Conservation (phyloP, 1,140 invertebrate genomes). For the Lepidostoma basale region DNA sequence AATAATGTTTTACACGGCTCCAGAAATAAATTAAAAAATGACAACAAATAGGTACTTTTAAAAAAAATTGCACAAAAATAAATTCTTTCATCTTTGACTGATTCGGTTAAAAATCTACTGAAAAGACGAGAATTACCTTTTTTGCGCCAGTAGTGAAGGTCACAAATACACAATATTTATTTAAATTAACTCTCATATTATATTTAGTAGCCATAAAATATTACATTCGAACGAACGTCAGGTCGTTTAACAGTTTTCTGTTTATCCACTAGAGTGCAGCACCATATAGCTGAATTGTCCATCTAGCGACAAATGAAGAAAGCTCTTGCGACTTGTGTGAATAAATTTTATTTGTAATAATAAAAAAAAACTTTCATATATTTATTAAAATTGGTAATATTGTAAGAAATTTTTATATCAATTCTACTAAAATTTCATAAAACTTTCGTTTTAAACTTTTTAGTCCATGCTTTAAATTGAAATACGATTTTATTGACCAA, state of each 20-base stretch:
- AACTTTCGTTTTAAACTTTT: not conserved
- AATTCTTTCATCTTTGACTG: too few relatives aligned
- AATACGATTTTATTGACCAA: not conserved
- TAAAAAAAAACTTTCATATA: too few relatives aligned
- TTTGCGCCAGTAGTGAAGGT: not conserved
- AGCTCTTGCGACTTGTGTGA: too few relatives aligned
- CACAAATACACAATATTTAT: not conserved
- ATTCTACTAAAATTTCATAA: not conserved
- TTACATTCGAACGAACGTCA: not conserved
- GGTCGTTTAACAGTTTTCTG: not conserved
- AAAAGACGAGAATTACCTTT: too few relatives aligned
- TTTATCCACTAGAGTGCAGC: slow-evolving; percentile 1
- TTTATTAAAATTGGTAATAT: too few relatives aligned
- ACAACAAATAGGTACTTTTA: too few relatives aligned
- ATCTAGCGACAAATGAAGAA: not conserved
- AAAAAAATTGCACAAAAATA: too few relatives aligned
- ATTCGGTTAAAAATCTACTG: too few relatives aligned
- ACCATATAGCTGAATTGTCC: not conserved
- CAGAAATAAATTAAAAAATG: too few relatives aligned
- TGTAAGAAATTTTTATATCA: not conserved
- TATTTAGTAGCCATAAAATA: slow-evolving; percentile 1
- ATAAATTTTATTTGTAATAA: too few relatives aligned
- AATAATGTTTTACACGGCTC: not conserved
- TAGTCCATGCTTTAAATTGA: not conserved
- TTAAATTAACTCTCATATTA: not conserved